Evolutionary conservation across 2,113 vertebrate species (phyloP).

Genomic region (Leucoraja erinaceus): DNA sequence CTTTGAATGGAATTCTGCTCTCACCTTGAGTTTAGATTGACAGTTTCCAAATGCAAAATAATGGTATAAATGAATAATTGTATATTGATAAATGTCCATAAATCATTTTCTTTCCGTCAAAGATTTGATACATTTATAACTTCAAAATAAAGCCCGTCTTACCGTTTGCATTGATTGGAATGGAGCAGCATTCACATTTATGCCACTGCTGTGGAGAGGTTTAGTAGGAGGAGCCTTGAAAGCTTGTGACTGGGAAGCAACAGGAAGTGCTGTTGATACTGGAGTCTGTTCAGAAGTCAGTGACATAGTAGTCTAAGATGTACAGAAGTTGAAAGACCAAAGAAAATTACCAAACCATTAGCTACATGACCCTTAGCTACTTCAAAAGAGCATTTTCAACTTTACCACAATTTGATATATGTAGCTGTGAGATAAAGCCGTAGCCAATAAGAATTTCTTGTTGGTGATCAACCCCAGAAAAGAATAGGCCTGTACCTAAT

Average conservation of each 20-base stretch:
- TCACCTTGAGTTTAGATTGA: neutral
- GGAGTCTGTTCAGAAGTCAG: constrained; percentile 79
- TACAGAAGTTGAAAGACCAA: constrained; percentile 21
- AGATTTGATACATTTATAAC: neutral
- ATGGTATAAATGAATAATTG: neutral
- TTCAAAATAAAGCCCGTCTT: constrained; percentile 44
- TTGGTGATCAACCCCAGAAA: neutral
- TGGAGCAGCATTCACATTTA: constrained; percentile 97
- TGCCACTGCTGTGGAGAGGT: constrained; percentile 85
- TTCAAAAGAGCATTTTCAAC: neutral
- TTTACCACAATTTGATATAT: neutral
- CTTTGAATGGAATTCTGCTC: neutral
- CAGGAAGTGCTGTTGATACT: constrained; percentile 74
- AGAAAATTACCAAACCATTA: neutral
- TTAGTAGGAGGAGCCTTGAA: constrained; percentile 88
- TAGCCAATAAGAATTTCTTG: neutral
- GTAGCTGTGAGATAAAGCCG: neutral
- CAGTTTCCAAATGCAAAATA: neutral
- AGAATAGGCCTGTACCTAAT: neutral
- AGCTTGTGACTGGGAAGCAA: constrained; percentile 82
- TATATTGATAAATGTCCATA: neutral
- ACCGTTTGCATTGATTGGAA: constrained; percentile 99
- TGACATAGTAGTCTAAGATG: constrained; percentile 73
- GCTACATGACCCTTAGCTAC: neutral
- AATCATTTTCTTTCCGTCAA: neutral